Base-by-base conservation (phyloP, 2,797 vertebrate genomes). In the Cirrhinus mrigala region DNA sequence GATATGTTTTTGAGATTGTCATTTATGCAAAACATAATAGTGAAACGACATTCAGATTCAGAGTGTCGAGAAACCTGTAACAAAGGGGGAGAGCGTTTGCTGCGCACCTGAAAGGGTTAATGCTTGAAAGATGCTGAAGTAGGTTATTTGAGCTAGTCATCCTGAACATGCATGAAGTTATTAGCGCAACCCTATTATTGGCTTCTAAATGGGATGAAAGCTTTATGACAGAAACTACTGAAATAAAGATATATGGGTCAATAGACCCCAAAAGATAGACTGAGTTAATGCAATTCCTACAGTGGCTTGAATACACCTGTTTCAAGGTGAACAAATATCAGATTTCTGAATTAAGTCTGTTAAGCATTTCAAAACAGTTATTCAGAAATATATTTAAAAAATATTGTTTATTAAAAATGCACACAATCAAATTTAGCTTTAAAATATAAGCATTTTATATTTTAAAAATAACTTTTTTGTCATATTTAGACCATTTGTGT, bases 91-190 rank as follows among this genome's bases (percentile, higher is more conserved):
- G 50, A 44, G 0, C 40, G 48, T 84, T 48, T 77, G 27, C 18
- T 78, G 29, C 46, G 46, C 24, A 16, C 58, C 10, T 29, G 50
- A 76, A 74, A 79, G 86, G 79, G 83, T 87, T 85, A 85, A 87
- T 56, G 24, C 52, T 40, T n/a, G 74, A 58, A 71, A 82, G 54
- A 85, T 77, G 64, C 75, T 81, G 60, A 76, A 84, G 82, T 75
- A 56, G 82, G 82, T 84, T 80, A 81, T 81, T 60, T 14, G 77
- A 70, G 73, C 58, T 69, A 48, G 76, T 84, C 50, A 58, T 18
- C 29, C 60, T 56, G 50, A 69, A 68, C 62, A 77, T 78, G 74
- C 82, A 16, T 69, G 24, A 84, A 69, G 71, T 83, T 76, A 52
- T 69, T 56, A 77, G 3, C 2, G 0, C 48, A 84, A 15, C 16